A percentile compares a stretch with the other conserved stretches of the same genome.
phyloP scores from a whole-genome alignment of 1,140 invertebrate species.

The Drosophila murphyi region DNA sequence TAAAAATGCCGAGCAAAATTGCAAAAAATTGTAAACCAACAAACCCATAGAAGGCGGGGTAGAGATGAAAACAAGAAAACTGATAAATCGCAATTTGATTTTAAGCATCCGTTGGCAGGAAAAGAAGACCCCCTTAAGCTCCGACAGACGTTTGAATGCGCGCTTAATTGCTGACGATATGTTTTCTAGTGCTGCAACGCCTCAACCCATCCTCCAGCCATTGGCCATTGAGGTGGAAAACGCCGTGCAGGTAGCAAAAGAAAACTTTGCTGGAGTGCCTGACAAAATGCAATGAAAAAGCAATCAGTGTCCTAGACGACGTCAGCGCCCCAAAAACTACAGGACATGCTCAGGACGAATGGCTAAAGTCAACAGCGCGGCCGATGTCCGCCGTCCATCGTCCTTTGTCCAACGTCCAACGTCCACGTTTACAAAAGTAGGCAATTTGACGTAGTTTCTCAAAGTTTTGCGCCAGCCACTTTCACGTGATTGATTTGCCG shows the following conservation, averaged over 20 bases:
- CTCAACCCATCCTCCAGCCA: neutral
- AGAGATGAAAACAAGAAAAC: conserved; percentile 25
- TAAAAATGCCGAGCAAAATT: conserved; percentile 39
- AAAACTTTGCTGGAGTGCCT: conserved; percentile 55
- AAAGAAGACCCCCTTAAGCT: conserved; percentile 29
- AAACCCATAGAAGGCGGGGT: neutral
- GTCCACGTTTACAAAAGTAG: conserved; percentile 58
- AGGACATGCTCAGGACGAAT: conserved; percentile 16
- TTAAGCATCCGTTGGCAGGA: conserved; percentile 29
- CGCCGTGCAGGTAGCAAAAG: conserved; percentile 55
- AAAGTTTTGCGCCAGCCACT: conserved; percentile 70
- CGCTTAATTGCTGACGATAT: conserved; percentile 78
- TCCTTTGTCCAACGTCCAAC: neutral
- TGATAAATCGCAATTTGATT: conserved; percentile 67
- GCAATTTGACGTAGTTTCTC: conserved; percentile 72
- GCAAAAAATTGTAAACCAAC: conserved; percentile 24
- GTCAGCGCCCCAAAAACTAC: conserved; percentile 32
- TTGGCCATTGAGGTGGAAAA: conserved; percentile 64
- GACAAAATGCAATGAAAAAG: conserved; percentile 78
- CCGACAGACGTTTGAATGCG: conserved; percentile 73
- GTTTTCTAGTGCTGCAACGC: conserved; percentile 38
- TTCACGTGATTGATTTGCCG: conserved; percentile 70
- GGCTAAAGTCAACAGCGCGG: conserved; percentile 39
- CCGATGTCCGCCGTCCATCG: conserved; percentile 1
- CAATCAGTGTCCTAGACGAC: conserved; percentile 60